Conservation (phyloP, 2,888 invertebrate genomes). For the Andricus quercusramuli region DNA sequence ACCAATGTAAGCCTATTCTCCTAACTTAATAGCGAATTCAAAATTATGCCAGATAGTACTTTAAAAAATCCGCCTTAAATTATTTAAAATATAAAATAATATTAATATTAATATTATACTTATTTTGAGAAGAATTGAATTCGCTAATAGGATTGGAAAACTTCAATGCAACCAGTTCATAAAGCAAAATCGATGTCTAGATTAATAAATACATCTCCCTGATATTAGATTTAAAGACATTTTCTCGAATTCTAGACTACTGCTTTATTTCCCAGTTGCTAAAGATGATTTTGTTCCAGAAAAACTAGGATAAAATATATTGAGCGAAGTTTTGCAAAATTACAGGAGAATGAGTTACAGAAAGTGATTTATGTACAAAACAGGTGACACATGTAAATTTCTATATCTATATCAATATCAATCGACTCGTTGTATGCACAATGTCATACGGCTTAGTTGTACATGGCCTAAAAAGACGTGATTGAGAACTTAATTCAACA, state of each 20-base stretch:
- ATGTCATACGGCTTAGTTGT: constrained; percentile 53
- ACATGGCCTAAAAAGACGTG: constrained; percentile 45
- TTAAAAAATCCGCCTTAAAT: not conserved
- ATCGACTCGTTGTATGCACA: constrained; percentile 49
- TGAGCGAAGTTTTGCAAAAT: constrained; percentile 36
- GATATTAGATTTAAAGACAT: not conserved
- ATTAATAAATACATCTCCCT: not conserved
- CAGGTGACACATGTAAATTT: constrained; percentile 13
- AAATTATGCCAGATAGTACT: not conserved
- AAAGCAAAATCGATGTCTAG: not conserved
- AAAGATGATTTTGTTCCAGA: not conserved
- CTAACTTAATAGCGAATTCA: constrained; percentile 33
- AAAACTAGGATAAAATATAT: not conserved
- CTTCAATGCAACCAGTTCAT: constrained; percentile 29
- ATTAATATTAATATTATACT: not conserved
- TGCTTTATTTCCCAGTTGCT: constrained; percentile 20
- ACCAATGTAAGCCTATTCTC: constrained; percentile 35
- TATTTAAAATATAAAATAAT: not conserved
- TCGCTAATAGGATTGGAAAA: constrained; percentile 38
- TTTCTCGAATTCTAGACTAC: not conserved
- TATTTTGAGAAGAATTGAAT: not conserved
- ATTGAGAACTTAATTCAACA: constrained; percentile 27
- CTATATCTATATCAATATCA: constrained; percentile 36
- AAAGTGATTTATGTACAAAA: constrained; percentile 35
- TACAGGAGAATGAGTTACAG: constrained; percentile 38